phyloP scores from a whole-genome alignment of 2,888 invertebrate species.

The Achlya flavicornis region DNA sequence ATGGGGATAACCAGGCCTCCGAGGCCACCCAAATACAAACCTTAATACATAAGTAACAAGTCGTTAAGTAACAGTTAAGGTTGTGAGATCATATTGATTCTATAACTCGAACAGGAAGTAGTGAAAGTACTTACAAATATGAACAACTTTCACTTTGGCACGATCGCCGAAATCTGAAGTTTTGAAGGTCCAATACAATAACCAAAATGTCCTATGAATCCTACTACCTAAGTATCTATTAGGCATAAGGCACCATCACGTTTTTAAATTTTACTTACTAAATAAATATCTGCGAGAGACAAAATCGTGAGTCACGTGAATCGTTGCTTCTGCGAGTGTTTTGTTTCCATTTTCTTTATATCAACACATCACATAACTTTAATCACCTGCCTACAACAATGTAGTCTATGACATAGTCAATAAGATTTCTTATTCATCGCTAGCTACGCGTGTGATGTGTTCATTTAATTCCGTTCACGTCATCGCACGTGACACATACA shows the following conservation, averaged over 20 bases:
- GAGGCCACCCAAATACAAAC: too few relatives aligned
- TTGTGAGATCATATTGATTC: too few relatives aligned
- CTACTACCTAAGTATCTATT: too few relatives aligned
- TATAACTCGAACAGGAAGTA: too few relatives aligned
- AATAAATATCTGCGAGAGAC: neutral
- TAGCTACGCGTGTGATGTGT: slow-evolving; percentile 18
- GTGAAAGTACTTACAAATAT: too few relatives aligned
- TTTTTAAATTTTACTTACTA: neutral
- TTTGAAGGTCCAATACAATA: too few relatives aligned
- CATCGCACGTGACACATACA: slow-evolving; percentile 39
- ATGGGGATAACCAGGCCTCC: too few relatives aligned
- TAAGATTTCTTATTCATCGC: slow-evolving; percentile 28
- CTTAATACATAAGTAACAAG: too few relatives aligned
- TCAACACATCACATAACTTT: slow-evolving; percentile 25
- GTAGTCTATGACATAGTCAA: slow-evolving; percentile 20
- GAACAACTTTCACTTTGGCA: too few relatives aligned
- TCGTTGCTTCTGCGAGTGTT: neutral
- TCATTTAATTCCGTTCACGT: slow-evolving; percentile 22
- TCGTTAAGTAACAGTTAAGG: too few relatives aligned
- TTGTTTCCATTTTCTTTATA: neutral
- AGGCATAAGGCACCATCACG: neutral
- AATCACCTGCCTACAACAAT: slow-evolving; percentile 19
- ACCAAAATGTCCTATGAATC: too few relatives aligned
- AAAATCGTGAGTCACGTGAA: neutral
- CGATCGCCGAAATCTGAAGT: too few relatives aligned